Conservation (phyloP, 2,888 invertebrate genomes). For the Cabera pusaria region DNA sequence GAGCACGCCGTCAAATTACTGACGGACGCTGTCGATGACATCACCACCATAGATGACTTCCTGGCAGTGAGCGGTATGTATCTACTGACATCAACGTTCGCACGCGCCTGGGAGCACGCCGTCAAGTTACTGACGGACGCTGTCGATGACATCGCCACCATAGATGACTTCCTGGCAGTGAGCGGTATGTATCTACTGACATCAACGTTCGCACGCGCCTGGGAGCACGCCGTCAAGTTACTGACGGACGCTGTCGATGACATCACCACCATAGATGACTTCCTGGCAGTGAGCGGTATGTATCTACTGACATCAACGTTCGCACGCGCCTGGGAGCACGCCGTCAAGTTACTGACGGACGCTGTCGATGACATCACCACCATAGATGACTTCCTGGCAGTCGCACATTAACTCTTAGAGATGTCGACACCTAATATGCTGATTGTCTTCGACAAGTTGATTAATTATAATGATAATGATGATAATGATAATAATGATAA, state of each 20-base stretch:
- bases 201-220: slow-evolving; percentile 60
- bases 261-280: slow-evolving; percentile 99
- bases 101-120: slow-evolving; percentile 91
- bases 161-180: slow-evolving; percentile 99
- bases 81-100: background rate
- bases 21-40: slow-evolving; percentile 99
- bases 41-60: slow-evolving; percentile 99
- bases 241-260: slow-evolving; percentile 99
- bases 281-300: slow-evolving; percentile 95
- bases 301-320: background rate
- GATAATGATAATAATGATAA: no score
- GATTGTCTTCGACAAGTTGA: no score
- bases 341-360: slow-evolving; percentile 96
- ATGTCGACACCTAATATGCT: no score
- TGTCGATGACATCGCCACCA: slow-evolving; percentile 99
- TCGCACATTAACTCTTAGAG: no score
- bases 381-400: slow-evolving; percentile 99
- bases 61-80: slow-evolving; percentile 93
- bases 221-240: slow-evolving; percentile 96
- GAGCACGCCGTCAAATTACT: slow-evolving; percentile 96
- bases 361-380: slow-evolving; percentile 99
- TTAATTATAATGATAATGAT: no score
- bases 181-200: slow-evolving; percentile 81
- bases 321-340: slow-evolving; percentile 90
- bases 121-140: slow-evolving; percentile 98